Base-by-base conservation (phyloP, 2,113 vertebrate genomes). In the Microcebus griseorufus region DNA sequence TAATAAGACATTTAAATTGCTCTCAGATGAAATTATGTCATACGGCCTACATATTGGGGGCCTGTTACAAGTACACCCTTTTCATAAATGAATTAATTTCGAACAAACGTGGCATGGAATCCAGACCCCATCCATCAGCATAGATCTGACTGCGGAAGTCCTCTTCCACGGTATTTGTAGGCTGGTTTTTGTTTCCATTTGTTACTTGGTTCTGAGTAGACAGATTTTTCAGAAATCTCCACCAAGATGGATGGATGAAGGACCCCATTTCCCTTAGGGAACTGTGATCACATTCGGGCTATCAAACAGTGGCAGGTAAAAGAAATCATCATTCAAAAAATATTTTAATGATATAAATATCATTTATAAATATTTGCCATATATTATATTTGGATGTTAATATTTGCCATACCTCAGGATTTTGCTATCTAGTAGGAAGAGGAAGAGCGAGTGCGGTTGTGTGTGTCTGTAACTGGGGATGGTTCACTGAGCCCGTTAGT, bases 1-100 rank as follows among this genome's bases (percentile, higher is more conserved):
- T 95, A 97, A 97, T 85, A 93, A 93, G 92, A 91, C 78, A 92
- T 83, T 94, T 91, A 95, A 97, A 97, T 94, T 96, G 67, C 69
- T 93, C 69, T 96, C 93, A 88, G 65, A 88, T 90, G 92, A 89
- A 95, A 90, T 94, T 90, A 96, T 93, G 90, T 93, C 97, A 93
- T 23, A n/a, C 70, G 70, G 82, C 93, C 83, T 95, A 87, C 58
- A 34, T 79, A 20, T 17, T 75, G 78, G 42, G 85, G 60, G 29
- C 37, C 82, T 93, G 91, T 72, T 37, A 69, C 76, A 95, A 81
- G 58, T 65, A 90, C 9, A 34, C 14, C 14, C 75, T 95, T 96
- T 78, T 72, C 69, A 84, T 78, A 96, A 88, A 79, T 73, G 82
- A 94, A 69, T 90, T 90, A 82, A 62, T 93, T 94, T 93, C 83